Evolutionary conservation across 1,140 invertebrate genomes (phyloP).

Genomic region (Orius insidiosus): DNA sequence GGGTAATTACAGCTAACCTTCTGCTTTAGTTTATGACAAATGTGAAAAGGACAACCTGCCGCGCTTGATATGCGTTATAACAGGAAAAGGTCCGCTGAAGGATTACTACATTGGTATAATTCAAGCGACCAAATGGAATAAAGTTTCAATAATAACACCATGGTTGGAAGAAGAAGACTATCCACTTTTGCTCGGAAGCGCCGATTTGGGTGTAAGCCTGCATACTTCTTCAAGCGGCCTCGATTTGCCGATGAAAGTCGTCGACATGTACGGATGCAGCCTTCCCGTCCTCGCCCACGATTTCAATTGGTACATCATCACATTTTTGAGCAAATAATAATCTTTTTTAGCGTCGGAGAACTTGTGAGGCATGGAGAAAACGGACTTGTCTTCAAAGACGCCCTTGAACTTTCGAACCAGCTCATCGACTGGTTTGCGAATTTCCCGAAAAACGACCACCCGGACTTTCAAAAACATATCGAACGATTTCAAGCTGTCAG

Average conservation of each 20-base stretch:
- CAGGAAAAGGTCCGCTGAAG: constrained; percentile 92
- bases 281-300: constrained; percentile 70
- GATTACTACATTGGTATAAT: constrained; percentile 52
- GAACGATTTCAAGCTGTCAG: constrained; percentile 44
- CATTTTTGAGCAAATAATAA: constrained; percentile 2
- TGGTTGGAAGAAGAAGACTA: constrained; percentile 91
- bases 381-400: constrained; percentile 60
- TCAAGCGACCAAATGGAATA: constrained; percentile 44
- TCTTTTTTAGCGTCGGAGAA: constrained; percentile 57
- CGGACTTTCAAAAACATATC: constrained; percentile 45
- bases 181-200: constrained; percentile 57
- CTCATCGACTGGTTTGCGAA: constrained; percentile 58
- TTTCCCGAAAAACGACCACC: constrained; percentile 40
- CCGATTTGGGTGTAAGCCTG: constrained; percentile 88
- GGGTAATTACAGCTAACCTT: no score
- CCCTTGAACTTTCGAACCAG: constrained; percentile 48
- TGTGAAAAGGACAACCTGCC: constrained; percentile 34
- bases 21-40: constrained; percentile 21
- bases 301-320: constrained; percentile 45
- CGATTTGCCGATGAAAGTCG: constrained; percentile 98
- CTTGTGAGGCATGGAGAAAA: constrained; percentile 68
- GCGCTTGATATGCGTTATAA: constrained; percentile 73
- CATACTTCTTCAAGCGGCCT: constrained; percentile 93
- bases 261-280: constrained; percentile 97
- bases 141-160: constrained; percentile 69